phyloP scores from a whole-genome alignment of 2,113 vertebrate genomes.

The Pelmatolapia mariae region DNA sequence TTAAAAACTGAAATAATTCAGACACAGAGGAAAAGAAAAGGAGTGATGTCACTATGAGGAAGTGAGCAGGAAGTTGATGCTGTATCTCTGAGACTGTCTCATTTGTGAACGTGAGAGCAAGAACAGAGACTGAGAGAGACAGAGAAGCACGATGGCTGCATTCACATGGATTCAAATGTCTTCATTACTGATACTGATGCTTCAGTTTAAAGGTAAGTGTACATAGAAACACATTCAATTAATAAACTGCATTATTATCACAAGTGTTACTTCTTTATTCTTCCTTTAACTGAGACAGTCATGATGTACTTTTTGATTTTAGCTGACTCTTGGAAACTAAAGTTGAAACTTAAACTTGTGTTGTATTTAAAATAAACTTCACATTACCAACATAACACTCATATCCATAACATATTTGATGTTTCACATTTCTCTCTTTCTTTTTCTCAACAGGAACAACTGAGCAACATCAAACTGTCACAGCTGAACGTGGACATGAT shows the following conservation, averaged over 20 bases:
- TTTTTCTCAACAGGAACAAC: not conserved
- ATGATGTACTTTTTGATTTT: fast-evolving
- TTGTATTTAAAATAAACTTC: not conserved
- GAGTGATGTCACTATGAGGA: not conserved
- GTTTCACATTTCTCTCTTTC: not conserved
- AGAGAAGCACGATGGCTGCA: too few species aligned
- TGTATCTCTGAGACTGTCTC: too few species aligned
- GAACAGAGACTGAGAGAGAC: too few species aligned
- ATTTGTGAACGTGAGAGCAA: too few species aligned
- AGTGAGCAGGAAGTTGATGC: not conserved
- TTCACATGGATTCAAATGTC: too few species aligned
- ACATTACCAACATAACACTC: not conserved
- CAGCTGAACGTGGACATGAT: too few species aligned
- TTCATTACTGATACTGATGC: too few species aligned
- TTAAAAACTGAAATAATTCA: fast-evolving
- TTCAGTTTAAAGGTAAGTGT: too few species aligned
- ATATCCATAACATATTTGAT: not conserved
- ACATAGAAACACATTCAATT: too few species aligned
- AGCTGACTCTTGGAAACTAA: fast-evolving
- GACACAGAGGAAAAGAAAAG: not conserved
- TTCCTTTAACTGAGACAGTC: fast-evolving
- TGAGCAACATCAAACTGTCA: fast-evolving
- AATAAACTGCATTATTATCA: too few species aligned
- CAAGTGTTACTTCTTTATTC: not conserved
- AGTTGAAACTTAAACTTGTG: not conserved